phyloP scores from a whole-genome alignment of 1,140 invertebrate species.

The Charaxes varanes region DNA sequence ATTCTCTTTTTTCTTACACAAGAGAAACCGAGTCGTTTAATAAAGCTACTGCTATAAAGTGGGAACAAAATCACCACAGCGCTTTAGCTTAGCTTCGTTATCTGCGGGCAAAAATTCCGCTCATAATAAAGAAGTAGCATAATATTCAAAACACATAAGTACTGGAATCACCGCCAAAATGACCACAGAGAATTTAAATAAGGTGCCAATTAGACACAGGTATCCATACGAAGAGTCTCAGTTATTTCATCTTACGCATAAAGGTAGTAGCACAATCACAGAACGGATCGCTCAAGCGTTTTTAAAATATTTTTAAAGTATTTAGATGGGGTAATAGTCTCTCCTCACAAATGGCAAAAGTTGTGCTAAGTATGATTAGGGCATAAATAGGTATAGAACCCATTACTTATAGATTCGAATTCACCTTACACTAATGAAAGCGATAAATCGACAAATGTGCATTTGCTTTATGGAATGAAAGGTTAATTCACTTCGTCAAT shows the following conservation, averaged over 20 bases:
- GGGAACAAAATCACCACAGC: conserved; percentile 45
- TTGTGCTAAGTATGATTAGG: too few species aligned
- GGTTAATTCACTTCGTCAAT: too few species aligned
- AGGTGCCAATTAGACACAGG: conserved; percentile 55
- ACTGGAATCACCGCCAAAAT: conserved; percentile 42
- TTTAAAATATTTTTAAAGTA: too few species aligned
- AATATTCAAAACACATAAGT: conserved; percentile 42
- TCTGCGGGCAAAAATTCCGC: conserved; percentile 45
- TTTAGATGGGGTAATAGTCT: not conserved
- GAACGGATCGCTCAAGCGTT: not conserved
- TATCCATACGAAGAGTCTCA: conserved; percentile 39
- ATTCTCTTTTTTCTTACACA: conserved; percentile 27
- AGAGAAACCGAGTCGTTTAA: conserved; percentile 36
- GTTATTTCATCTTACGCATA: conserved; percentile 37
- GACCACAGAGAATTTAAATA: conserved; percentile 54
- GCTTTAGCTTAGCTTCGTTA: conserved; percentile 45
- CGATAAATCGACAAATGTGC: too few species aligned
- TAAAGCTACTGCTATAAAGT: conserved; percentile 48
- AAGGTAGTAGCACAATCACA: conserved; percentile 13
- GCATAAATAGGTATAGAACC: too few species aligned
- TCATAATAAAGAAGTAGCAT: conserved; percentile 56
- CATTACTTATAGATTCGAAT: too few species aligned
- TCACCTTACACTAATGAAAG: too few species aligned
- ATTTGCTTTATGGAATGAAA: too few species aligned
- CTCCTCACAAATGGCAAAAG: too few species aligned